Conservation (phyloP, 1,140 invertebrate genomes). For the Camponotus pennsylvanicus region DNA sequence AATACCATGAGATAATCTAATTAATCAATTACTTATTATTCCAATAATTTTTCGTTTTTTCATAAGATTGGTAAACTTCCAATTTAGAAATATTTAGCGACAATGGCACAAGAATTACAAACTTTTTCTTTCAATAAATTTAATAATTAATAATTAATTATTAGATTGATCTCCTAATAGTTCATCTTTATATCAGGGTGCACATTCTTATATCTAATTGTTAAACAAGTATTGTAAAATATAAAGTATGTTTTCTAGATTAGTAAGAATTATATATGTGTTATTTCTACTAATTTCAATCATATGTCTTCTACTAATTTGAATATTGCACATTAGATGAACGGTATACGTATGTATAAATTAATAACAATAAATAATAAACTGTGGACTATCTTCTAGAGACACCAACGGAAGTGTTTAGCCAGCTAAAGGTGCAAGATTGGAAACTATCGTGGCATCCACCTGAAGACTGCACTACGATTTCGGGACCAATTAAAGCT, state of each 20-base stretch:
- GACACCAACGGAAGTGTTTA: constrained; percentile 33
- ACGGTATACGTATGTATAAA: background rate
- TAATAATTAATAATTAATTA: too few species aligned
- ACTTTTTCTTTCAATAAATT: too few species aligned
- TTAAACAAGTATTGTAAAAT: too few species aligned
- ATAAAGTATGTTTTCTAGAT: background rate
- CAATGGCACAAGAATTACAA: too few species aligned
- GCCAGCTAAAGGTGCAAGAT: constrained; percentile 30
- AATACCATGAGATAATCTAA: background rate
- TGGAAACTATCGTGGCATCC: constrained; percentile 58
- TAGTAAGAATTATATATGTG: background rate
- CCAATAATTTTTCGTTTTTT: too few species aligned
- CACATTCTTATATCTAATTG: too few species aligned
- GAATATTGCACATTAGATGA: background rate
- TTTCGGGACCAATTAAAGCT: constrained; percentile 51
- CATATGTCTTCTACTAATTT: too few species aligned
- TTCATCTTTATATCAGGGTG: too few species aligned
- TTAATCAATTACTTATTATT: background rate
- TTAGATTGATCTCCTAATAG: too few species aligned
- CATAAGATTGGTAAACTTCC: background rate
- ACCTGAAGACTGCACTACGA: constrained; percentile 64
- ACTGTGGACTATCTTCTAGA: constrained; percentile 51
- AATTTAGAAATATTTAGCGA: too few species aligned
- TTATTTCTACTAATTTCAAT: background rate
- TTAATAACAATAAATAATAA: background rate